phyloP scores from a whole-genome alignment of 2,113 vertebrate species.

The Muntiacus muntjak region DNA sequence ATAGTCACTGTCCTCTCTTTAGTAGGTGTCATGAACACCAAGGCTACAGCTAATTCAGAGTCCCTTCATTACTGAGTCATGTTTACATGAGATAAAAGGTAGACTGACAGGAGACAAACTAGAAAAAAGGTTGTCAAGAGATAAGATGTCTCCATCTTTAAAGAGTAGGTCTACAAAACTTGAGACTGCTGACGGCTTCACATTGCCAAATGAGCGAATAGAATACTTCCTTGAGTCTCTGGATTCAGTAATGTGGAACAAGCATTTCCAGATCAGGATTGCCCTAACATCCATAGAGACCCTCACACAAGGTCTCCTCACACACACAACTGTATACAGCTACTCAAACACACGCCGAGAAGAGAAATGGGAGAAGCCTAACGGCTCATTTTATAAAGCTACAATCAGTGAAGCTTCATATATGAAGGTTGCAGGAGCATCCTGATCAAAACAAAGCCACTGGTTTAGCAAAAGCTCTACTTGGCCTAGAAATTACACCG shows the following conservation, averaged over 20 bases:
- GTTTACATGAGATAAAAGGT: neutral
- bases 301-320: neutral
- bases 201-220: neutral
- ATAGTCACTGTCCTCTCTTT: neutral
- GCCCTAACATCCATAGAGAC: neutral
- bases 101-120: neutral
- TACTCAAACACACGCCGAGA: neutral
- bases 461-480: neutral
- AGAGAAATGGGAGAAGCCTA: neutral
- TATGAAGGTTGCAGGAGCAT: neutral
- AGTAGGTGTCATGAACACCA: neutral
- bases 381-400: neutral
- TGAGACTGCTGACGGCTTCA: neutral
- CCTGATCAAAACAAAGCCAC: neutral
- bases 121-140: neutral
- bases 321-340: neutral
- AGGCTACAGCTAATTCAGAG: neutral
- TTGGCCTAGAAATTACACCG: neutral
- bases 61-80: neutral
- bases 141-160: neutral
- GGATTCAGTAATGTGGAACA: neutral
- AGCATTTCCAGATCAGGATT: neutral
- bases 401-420: neutral
- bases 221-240: neutral
- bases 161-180: neutral